Conservation (phyloP, 2,113 vertebrate genomes). For the Centropus unirufus region DNA sequence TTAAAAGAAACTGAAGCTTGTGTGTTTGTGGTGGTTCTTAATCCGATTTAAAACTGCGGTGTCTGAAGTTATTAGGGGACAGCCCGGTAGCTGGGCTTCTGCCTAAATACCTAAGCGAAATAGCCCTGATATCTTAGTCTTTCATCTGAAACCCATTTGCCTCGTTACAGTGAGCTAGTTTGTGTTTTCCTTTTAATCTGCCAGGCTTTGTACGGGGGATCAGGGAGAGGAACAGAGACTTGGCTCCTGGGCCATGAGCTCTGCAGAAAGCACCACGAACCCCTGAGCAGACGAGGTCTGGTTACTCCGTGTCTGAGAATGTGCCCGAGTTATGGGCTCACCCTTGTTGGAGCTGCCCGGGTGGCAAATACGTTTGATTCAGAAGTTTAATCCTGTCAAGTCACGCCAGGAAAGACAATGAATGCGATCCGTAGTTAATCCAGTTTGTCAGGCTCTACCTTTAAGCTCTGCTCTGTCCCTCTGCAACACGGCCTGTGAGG, state of each 20-base stretch:
- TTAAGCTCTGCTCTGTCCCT: background rate
- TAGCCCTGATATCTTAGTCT: background rate
- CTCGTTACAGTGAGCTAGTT: background rate
- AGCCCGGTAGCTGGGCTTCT: background rate
- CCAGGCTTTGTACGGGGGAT: background rate
- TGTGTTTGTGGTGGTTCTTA: background rate
- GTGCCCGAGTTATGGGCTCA: background rate
- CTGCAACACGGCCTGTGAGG: background rate
- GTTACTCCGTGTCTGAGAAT: fast-evolving
- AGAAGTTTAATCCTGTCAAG: constrained; percentile 42
- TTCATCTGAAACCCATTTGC: background rate
- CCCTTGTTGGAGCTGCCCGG: background rate
- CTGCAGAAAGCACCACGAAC: background rate
- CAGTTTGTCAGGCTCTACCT: background rate
- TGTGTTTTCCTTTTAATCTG: background rate
- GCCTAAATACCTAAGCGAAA: background rate
- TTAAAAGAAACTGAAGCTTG: background rate
- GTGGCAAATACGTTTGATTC: constrained; percentile 39
- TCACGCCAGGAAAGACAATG: background rate
- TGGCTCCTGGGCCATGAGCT: background rate
- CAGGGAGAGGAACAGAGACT: background rate
- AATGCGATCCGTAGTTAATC: background rate
- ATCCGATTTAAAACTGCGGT: background rate
- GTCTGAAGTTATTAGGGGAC: background rate
- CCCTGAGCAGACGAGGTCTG: background rate